Percentiles rank a stretch among this genome's conserved stretches.
Conservation (phyloP, 2,797 vertebrate genomes). For the Cirrhinus mrigala region DNA sequence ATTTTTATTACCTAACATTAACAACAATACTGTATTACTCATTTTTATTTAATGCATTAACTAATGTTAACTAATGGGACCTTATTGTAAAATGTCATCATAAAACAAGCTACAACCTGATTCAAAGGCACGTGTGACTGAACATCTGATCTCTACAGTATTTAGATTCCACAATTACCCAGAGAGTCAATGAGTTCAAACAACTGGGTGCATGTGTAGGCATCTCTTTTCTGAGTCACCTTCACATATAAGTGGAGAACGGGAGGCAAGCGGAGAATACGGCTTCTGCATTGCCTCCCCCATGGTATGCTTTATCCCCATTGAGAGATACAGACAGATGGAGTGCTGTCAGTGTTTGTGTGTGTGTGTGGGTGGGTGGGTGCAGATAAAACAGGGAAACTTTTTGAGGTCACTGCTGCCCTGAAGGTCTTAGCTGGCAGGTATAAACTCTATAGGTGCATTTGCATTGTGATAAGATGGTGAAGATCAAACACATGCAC, state of each 20-base stretch:
- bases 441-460: constrained; percentile 3
- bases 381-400: constrained; percentile 29
- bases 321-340: constrained; percentile 64
- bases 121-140: neutral
- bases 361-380: constrained; percentile 34
- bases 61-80: neutral
- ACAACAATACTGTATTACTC: neutral
- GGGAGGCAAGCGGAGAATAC: neutral
- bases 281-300: neutral
- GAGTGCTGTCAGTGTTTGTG: constrained; percentile 39
- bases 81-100: neutral
- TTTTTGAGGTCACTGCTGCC: constrained; percentile 49
- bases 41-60: neutral
- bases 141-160: constrained; percentile 2
- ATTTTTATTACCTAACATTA: neutral
- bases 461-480: constrained; percentile 5
- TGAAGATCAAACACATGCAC: neutral
- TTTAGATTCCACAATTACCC: neutral
- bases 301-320: constrained; percentile 21
- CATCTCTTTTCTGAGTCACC: neutral
- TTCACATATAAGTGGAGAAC: constrained; percentile 17
- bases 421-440: constrained; percentile 36
- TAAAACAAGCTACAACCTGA: neutral
- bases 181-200: constrained; percentile 34
- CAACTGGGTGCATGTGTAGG: neutral